A percentile compares a stretch with the other conserved stretches of the same genome.
phyloP scores from a whole-genome alignment of 2,113 vertebrate species.

The Pungitius pungitius region DNA sequence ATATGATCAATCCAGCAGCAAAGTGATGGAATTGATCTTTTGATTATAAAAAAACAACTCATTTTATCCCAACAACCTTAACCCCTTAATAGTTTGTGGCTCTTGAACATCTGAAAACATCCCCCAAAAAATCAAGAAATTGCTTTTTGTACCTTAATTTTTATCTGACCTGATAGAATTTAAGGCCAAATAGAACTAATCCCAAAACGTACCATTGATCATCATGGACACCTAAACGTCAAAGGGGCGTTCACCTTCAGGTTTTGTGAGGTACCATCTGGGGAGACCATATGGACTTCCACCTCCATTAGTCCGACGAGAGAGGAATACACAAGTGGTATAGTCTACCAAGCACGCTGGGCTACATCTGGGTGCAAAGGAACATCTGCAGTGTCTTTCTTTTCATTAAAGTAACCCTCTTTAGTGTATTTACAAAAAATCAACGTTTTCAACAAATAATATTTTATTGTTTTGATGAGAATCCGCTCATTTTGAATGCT shows the following conservation, averaged over 20 bases:
- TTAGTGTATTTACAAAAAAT: not conserved
- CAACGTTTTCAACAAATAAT: not conserved
- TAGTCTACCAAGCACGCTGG: constrained; percentile 1
- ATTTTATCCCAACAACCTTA: not conserved
- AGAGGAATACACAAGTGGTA: constrained; percentile 32
- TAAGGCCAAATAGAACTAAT: not conserved
- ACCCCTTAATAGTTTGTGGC: too few species aligned
- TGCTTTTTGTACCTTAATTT: too few species aligned
- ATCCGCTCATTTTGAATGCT: not conserved
- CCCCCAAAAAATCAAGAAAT: too few species aligned
- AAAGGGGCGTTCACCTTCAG: constrained; percentile 52
- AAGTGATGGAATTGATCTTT: not conserved
- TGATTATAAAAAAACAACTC: not conserved
- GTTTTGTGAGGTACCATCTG: constrained; percentile 51
- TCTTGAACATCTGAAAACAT: too few species aligned
- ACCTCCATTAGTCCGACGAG: constrained; percentile 46
- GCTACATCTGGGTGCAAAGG: constrained; percentile 22
- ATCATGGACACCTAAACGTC: constrained; percentile 7
- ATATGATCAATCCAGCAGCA: not conserved
- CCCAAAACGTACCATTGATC: not conserved
- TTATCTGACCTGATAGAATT: not conserved
- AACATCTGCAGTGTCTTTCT: constrained; percentile 10
- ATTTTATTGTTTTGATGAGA: constrained; percentile 13
- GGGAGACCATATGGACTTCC: constrained; percentile 55
- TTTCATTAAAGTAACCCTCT: not conserved